Base-by-base conservation (phyloP, 2,797 vertebrate genomes). In the Neosilurus hyrtlii region DNA sequence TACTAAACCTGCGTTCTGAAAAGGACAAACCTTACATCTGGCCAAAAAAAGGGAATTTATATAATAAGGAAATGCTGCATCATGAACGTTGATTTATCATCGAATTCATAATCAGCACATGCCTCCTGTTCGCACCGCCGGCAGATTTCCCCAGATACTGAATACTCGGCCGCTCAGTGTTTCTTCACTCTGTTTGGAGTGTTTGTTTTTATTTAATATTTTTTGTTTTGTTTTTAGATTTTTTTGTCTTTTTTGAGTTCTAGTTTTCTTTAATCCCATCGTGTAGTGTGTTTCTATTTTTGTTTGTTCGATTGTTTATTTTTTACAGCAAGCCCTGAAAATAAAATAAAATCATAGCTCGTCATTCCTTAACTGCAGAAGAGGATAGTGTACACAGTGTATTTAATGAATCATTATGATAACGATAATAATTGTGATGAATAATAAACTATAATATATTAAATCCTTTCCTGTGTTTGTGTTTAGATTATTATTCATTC, bases 401-500 rank as follows among this genome's bases (percentile, higher is more conserved):
- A 93, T 94, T 94, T 94, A 93, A 94, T 92, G 93, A 88, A 91
- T 87, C 76, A 86, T 85, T 89, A 91, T 90, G 90, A 92, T 92
- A 90, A 81, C 81, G 65, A 80, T 74, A 57, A 92, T 91, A 92
- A 90, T 93, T 93, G 93, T 95, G 92, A 92, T 82, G 82, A 89
- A 84, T 87, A 94, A 90, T 95, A 95, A 95, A 94, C 91, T 83
- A 86, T 95, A 94, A 95, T 95, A 94, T 94, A 95, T 95, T 94
- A 93, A 93, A 90, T 86, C 7, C 82, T 66, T 15, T 1, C 9
- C 11, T 1, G 18, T 22, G 73, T 71, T 12, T 79, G 65, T 26
- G 61, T 37, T 68, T 59, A 30, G 15, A 7, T 61, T 57, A 30
- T 20, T 30, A 57, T 20, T 59, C 20, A 22, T 59, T 20, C 20